phyloP scores from a whole-genome alignment of 2,113 vertebrate genomes.

The Stigmatopora argus region DNA sequence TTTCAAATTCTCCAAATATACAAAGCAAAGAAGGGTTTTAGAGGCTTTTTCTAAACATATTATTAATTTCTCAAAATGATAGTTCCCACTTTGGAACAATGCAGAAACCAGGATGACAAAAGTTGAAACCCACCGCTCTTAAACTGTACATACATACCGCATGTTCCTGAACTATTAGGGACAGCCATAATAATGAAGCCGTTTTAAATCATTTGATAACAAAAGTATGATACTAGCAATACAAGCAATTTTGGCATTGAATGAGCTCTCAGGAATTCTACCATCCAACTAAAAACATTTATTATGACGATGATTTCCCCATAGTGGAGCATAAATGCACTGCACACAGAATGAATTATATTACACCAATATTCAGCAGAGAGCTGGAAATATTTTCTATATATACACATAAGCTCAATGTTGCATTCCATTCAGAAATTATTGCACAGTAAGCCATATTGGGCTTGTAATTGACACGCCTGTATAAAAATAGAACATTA shows the following conservation, averaged over 20 bases:
- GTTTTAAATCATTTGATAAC: not conserved
- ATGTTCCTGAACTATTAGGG: not conserved
- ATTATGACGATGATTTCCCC: not conserved
- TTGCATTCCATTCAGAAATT: conserved; percentile 79
- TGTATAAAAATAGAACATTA: conserved; percentile 84
- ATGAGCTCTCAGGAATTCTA: not conserved
- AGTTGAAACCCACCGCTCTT: not conserved
- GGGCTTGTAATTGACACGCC: conserved; percentile 79
- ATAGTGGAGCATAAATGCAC: conserved; percentile 7
- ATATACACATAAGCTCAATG: conserved; percentile 75
- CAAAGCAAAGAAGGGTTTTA: not conserved
- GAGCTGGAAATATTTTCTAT: conserved; percentile 70
- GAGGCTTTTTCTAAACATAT: not conserved
- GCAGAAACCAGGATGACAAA: not conserved
- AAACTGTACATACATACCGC: not conserved
- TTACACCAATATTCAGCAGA: conserved; percentile 47
- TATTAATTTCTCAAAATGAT: not conserved
- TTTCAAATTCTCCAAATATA: not conserved
- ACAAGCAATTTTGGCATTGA: not conserved
- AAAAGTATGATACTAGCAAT: not conserved
- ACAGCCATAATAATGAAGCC: not conserved
- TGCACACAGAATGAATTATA: conserved; percentile 37
- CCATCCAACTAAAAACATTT: not conserved
- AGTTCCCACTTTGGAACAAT: not conserved
- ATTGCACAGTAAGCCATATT: conserved; percentile 91